A percentile compares a stretch with the other conserved stretches of the same genome.
These are phyloP conservation scores for Ochotona princeps DNA, from an alignment of 2,113 vertebrate species.

Conservation along the genomic window DNA sequence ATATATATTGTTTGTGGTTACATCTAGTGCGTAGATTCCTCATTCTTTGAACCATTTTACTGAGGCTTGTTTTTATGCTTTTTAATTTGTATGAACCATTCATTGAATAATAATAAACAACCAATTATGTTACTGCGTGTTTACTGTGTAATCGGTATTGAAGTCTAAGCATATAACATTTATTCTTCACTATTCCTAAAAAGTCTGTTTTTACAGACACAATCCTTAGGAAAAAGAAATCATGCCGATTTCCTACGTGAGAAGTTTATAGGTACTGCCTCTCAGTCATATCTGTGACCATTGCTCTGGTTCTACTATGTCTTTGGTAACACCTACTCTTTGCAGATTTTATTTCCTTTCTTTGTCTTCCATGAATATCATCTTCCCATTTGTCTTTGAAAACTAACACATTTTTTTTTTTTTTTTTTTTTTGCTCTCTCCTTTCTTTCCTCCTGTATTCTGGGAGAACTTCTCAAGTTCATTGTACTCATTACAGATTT, in stretches of 20 bases:
- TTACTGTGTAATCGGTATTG: neutral
- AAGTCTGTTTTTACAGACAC: neutral
- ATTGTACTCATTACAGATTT: neutral
- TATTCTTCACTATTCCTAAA: neutral
- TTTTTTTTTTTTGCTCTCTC: neutral
- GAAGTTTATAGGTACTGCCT: neutral
- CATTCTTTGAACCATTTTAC: neutral
- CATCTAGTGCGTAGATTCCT: slow-evolving; percentile 6
- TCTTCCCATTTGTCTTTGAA: slow-evolving; percentile 26
- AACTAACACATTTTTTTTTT: neutral
- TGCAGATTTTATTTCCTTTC: neutral
- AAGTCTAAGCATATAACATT: neutral
- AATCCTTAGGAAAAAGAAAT: neutral
- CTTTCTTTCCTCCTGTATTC: neutral
- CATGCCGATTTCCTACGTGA: neutral
- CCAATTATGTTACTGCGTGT: neutral
- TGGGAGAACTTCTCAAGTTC: slow-evolving; percentile 8
- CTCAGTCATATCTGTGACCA: neutral
- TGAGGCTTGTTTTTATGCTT: neutral
- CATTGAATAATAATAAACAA: neutral
- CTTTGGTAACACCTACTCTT: neutral
- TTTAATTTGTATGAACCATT: neutral
- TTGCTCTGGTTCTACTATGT: neutral
- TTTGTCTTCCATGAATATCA: neutral
- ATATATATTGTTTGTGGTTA: neutral